Percentiles rank a stretch among this genome's conserved stretches.
Conservation (phyloP, 2,797 vertebrate genomes). For the Etheostoma perlongum region DNA sequence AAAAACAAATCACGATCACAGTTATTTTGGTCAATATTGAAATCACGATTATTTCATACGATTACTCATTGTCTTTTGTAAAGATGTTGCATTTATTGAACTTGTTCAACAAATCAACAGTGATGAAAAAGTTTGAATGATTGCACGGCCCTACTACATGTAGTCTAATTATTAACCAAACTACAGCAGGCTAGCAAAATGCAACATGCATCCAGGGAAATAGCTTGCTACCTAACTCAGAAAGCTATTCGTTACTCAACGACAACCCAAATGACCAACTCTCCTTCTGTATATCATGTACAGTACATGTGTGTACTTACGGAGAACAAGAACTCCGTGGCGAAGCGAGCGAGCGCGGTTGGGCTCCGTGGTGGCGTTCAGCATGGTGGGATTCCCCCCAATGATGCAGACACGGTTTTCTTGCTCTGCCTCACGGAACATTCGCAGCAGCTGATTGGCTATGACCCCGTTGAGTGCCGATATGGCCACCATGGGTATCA, state of each 20-base stretch:
- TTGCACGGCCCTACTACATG: no score
- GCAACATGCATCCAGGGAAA: no score
- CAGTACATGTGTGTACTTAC: slow-evolving; percentile 60
- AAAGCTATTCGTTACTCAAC: not conserved
- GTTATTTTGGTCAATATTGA: no score
- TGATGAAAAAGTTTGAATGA: no score
- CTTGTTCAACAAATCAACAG: no score
- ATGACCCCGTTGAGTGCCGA: slow-evolving; percentile 94
- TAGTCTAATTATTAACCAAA: no score
- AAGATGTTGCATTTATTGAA: no score
- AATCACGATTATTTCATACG: no score
- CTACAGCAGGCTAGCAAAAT: no score
- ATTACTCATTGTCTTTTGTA: no score
- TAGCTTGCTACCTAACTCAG: not conserved
- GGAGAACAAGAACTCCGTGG: slow-evolving; percentile 92
- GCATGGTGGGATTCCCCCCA: slow-evolving; percentile 87
- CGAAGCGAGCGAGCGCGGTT: slow-evolving; percentile 92
- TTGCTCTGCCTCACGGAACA: slow-evolving; percentile 93
- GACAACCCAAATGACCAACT: no score
- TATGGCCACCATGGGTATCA: slow-evolving; percentile 94
- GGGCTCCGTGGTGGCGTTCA: slow-evolving; percentile 92
- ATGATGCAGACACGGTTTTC: slow-evolving; percentile 89
- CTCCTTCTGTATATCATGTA: not conserved
- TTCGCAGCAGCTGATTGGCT: slow-evolving; percentile 94
- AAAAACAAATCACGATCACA: no score